A percentile compares a stretch with the other conserved stretches of the same genome.
Evolutionary conservation across 2,888 invertebrate genomes (phyloP).

Genomic region (Lumbricus terrestris): DNA sequence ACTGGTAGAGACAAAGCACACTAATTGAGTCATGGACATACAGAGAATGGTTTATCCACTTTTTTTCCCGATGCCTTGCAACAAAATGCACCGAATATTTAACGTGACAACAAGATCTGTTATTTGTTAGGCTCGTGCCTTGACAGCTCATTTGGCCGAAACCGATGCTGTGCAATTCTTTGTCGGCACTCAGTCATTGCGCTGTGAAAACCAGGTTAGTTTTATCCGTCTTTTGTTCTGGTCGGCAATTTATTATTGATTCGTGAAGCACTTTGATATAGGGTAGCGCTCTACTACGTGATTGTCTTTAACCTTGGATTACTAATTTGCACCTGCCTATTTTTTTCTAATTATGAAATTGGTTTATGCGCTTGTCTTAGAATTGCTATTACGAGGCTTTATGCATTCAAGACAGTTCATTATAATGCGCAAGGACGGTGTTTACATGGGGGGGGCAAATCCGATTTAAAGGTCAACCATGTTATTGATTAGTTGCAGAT

Average conservation of each 20-base stretch:
- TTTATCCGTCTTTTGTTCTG: background rate
- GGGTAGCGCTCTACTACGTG: background rate
- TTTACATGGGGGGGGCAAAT: background rate
- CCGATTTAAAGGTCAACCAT: background rate
- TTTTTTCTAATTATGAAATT: background rate
- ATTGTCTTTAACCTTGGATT: background rate
- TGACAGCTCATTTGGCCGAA: slow-evolving; percentile 83
- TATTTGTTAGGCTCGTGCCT: slow-evolving; percentile 73
- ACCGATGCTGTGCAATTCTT: slow-evolving; percentile 84
- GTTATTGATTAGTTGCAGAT: too few relatives aligned
- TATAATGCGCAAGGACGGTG: background rate
- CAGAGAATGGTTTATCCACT: too few relatives aligned
- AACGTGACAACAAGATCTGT: background rate
- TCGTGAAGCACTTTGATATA: background rate
- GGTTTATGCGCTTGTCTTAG: background rate
- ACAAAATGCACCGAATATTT: background rate
- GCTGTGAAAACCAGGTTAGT: slow-evolving; percentile 77
- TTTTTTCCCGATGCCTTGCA: too few relatives aligned
- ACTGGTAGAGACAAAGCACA: too few relatives aligned
- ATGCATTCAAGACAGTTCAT: background rate
- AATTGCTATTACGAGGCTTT: background rate
- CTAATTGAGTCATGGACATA: too few relatives aligned
- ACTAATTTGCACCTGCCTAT: background rate
- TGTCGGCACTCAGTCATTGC: slow-evolving; percentile 92
- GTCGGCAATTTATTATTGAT: background rate